Conservation (phyloP, 2,888 invertebrate genomes). For the Cryptus viduatorius region DNA sequence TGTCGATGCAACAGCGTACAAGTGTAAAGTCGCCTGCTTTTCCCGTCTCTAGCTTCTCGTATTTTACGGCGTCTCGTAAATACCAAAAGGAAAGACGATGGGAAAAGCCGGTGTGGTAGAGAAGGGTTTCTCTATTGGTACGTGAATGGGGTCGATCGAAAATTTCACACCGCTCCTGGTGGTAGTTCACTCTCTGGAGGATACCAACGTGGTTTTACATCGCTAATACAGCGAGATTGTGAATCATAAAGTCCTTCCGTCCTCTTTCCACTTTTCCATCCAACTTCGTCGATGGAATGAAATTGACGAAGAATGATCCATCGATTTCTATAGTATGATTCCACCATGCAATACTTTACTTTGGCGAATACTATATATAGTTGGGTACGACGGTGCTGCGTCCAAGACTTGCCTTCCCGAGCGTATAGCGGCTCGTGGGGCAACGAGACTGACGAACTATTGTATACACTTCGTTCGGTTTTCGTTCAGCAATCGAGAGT, state of each 20-base stretch:
- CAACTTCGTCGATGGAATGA: slow-evolving; percentile 43
- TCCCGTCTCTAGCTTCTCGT: background rate
- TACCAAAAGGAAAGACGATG: slow-evolving; percentile 49
- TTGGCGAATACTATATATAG: background rate
- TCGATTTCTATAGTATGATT: slow-evolving; percentile 53
- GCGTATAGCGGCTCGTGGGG: slow-evolving; percentile 45
- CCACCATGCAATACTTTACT: background rate
- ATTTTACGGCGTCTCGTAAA: slow-evolving; percentile 74
- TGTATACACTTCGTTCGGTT: slow-evolving; percentile 70
- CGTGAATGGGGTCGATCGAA: slow-evolving; percentile 1
- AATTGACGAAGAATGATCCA: slow-evolving; percentile 65
- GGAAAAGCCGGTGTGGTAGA: background rate
- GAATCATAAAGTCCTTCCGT: slow-evolving; percentile 28
- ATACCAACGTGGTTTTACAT: slow-evolving; percentile 61
- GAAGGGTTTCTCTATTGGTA: background rate
- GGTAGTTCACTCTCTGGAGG: slow-evolving; percentile 27
- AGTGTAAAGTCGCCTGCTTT: background rate
- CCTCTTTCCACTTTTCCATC: slow-evolving; percentile 19
- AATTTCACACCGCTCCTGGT: slow-evolving; percentile 10
- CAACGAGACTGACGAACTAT: slow-evolving; percentile 76
- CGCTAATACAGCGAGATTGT: slow-evolving; percentile 72
- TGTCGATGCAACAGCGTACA: background rate
- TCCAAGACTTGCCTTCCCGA: slow-evolving; percentile 7
- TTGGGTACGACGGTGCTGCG: background rate
- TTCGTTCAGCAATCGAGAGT: slow-evolving; percentile 43